These are phyloP conservation scores for Tridacna gigas DNA, from an alignment of 2,888 invertebrate species.

Conservation along the genomic window DNA sequence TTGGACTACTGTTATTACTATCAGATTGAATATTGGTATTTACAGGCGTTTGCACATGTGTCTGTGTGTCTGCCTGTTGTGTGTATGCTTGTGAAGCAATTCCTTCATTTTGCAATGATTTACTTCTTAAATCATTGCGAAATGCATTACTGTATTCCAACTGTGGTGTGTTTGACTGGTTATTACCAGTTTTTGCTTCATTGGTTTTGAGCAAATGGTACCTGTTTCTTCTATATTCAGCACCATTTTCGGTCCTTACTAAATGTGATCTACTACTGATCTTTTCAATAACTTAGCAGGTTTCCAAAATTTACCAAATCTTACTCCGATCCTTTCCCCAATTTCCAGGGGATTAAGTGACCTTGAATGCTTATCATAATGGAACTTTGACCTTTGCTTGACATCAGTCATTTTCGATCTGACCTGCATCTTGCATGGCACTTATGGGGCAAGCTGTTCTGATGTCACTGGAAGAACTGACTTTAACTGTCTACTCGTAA, in stretches of 20 bases:
- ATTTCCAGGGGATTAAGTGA: background rate
- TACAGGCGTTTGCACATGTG: too few relatives aligned
- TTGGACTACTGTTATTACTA: too few relatives aligned
- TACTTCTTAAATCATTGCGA: too few relatives aligned
- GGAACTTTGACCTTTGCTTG: too few relatives aligned
- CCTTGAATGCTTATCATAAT: background rate
- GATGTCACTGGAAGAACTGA: too few relatives aligned
- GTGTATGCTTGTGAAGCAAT: too few relatives aligned
- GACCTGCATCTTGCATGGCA: background rate
- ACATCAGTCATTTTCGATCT: too few relatives aligned
- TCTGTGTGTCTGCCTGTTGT: too few relatives aligned
- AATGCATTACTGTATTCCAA: background rate
- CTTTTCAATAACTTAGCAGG: background rate
- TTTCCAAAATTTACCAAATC: constrained; percentile 9
- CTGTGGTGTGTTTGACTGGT: background rate
- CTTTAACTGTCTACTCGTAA: too few relatives aligned
- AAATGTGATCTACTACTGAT: background rate
- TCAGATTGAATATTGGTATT: too few relatives aligned
- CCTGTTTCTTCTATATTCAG: constrained; percentile 7
- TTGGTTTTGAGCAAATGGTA: background rate
- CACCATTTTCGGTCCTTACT: background rate
- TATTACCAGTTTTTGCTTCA: background rate
- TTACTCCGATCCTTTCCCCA: background rate
- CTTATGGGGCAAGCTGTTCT: background rate
- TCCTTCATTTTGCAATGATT: too few relatives aligned